phyloP scores from a whole-genome alignment of 2,797 vertebrate species.

The Petrocephalus sullivani region DNA sequence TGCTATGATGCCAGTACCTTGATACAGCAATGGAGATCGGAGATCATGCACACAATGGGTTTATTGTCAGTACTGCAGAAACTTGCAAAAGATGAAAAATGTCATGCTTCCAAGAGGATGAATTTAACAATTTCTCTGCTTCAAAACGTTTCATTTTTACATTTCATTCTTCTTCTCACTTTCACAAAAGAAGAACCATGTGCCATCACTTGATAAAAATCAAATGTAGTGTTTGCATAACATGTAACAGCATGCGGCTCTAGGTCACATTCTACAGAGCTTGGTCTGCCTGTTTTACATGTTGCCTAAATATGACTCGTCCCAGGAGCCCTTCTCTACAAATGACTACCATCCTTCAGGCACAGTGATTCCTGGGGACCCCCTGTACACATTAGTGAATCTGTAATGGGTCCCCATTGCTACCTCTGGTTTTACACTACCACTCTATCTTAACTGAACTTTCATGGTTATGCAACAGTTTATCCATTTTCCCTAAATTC shows the following conservation, averaged over 20 bases:
- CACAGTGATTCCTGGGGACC: neutral
- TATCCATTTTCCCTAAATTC: neutral
- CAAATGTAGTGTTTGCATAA: neutral
- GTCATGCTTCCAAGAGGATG: neutral
- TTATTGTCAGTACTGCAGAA: neutral
- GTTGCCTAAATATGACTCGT: neutral
- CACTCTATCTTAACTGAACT: neutral
- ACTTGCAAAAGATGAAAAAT: neutral
- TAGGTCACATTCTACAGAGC: neutral
- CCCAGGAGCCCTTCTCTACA: neutral
- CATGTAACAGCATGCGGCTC: neutral
- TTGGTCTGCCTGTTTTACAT: neutral
- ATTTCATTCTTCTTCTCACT: neutral
- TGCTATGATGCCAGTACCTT: neutral
- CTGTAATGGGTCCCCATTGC: neutral
- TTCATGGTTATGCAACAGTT: neutral
- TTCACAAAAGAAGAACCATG: neutral
- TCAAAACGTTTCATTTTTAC: neutral
- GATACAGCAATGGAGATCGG: neutral
- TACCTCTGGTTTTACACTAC: neutral
- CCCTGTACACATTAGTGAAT: neutral
- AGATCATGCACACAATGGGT: neutral
- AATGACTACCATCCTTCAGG: neutral
- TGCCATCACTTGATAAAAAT: neutral
- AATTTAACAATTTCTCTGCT: neutral